A percentile compares a stretch with the other conserved stretches of the same genome.
Conservation (phyloP, 23 tunicate genomes). For the Clavelina lepadiformis region DNA sequence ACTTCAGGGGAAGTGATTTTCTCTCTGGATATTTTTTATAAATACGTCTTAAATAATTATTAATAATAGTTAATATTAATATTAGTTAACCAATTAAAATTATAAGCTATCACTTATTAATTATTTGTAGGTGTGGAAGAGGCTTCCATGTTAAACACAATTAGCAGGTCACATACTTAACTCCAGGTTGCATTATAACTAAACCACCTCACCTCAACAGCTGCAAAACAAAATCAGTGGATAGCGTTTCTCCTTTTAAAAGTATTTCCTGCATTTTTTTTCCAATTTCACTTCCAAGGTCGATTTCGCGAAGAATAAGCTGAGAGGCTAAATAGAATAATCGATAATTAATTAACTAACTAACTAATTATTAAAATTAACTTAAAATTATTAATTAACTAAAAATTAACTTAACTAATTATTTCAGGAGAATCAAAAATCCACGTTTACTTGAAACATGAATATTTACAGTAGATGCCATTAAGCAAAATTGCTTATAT, state of each 20-base stretch:
- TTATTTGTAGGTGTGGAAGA: too few species aligned
- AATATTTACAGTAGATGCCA: neutral
- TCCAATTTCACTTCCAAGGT: constrained; percentile 58
- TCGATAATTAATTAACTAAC: neutral
- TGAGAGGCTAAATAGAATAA: constrained; percentile 34
- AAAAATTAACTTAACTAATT: neutral
- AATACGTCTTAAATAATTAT: too few species aligned
- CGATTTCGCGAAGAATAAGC: constrained; percentile 63
- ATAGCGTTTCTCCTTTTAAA: constrained; percentile 56
- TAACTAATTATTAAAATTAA: neutral
- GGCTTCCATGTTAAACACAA: too few species aligned
- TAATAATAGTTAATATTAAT: too few species aligned
- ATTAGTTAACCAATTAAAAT: too few species aligned
- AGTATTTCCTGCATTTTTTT: constrained; percentile 75
- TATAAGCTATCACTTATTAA: too few species aligned
- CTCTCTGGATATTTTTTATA: constrained; percentile 44
- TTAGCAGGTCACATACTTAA: too few species aligned
- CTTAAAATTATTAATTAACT: neutral
- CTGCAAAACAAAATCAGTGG: constrained; percentile 68
- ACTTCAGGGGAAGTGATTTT: constrained; percentile 77
- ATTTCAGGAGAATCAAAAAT: neutral
- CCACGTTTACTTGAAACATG: neutral
- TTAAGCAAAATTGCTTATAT: constrained; percentile 3
- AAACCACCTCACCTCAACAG: constrained; percentile 68
- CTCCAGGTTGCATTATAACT: too few species aligned